Conservation (phyloP, 2,113 vertebrate genomes). For the Panthera tigris region DNA sequence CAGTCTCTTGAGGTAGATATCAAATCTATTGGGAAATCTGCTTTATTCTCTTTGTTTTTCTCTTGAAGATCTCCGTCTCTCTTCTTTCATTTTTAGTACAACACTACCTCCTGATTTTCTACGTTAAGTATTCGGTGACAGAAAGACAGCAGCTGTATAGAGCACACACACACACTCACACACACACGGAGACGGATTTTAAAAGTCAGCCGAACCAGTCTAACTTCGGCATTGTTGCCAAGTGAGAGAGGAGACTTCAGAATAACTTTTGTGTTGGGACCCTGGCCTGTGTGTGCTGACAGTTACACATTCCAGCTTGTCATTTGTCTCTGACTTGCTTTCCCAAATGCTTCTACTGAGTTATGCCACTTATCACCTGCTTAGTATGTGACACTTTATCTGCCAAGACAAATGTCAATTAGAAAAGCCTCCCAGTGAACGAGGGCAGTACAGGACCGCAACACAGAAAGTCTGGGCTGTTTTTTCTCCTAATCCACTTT, state of each 20-base stretch:
- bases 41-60: slow-evolving; percentile 7
- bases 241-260: slow-evolving; percentile 14
- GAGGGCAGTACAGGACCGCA: background rate
- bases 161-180: background rate
- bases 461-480: background rate
- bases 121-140: slow-evolving; percentile 47
- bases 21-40: slow-evolving; percentile 48
- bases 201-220: background rate
- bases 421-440: slow-evolving; percentile 33
- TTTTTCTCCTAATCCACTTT: slow-evolving; percentile 10
- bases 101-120: slow-evolving; percentile 26
- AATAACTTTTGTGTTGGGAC: slow-evolving; percentile 37
- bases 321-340: slow-evolving; percentile 48
- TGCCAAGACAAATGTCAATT: slow-evolving; percentile 69
- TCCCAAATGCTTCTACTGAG: slow-evolving; percentile 53
- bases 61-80: background rate
- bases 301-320: slow-evolving; percentile 54
- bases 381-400: slow-evolving; percentile 69
- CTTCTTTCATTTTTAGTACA: slow-evolving; percentile 5
- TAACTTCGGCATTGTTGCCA: background rate
- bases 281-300: slow-evolving; percentile 41
- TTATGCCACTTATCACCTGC: slow-evolving; percentile 71
- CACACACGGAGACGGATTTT: background rate
- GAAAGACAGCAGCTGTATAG: slow-evolving; percentile 25
- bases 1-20: slow-evolving; percentile 5